Conservation (phyloP, 2,113 vertebrate species). For the Madoqua kirkii region DNA sequence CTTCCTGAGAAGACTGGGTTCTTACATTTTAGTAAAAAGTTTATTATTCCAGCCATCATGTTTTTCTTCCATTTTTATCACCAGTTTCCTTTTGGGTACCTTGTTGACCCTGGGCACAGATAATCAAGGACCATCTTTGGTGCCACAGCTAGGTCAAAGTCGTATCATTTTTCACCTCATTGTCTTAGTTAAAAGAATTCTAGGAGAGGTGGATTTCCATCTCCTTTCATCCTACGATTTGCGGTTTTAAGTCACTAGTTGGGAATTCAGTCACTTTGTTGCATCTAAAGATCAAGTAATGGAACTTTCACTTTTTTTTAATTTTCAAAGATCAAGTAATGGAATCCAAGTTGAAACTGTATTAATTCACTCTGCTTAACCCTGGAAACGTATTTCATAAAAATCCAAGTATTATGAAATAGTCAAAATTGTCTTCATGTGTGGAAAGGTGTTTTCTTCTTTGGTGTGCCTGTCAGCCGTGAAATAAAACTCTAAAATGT, state of each 20-base stretch:
- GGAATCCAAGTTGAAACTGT: slow-evolving; percentile 51
- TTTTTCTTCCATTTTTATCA: background rate
- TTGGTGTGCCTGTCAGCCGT: background rate
- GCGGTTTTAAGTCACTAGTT: slow-evolving; percentile 50
- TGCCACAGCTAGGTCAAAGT: background rate
- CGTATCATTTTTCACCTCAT: background rate
- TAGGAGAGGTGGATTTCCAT: background rate
- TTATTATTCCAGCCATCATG: background rate
- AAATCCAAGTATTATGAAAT: background rate
- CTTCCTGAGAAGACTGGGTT: background rate
- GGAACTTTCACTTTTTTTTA: background rate
- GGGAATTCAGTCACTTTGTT: slow-evolving; percentile 42
- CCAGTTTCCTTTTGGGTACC: background rate
- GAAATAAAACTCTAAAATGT: slow-evolving; percentile 33
- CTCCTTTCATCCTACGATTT: slow-evolving; percentile 39
- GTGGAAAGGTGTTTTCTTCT: background rate
- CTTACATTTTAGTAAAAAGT: background rate
- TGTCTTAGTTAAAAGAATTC: slow-evolving; percentile 28
- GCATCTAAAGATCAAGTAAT: slow-evolving; percentile 58
- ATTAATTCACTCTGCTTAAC: slow-evolving; percentile 4
- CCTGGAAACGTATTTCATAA: background rate
- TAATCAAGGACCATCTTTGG: background rate
- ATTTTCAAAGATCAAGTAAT: slow-evolving; percentile 47
- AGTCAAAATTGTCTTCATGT: background rate
- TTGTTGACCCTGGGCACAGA: background rate